Conservation (phyloP, 1,140 invertebrate species). For the Brachionus angularis region DNA sequence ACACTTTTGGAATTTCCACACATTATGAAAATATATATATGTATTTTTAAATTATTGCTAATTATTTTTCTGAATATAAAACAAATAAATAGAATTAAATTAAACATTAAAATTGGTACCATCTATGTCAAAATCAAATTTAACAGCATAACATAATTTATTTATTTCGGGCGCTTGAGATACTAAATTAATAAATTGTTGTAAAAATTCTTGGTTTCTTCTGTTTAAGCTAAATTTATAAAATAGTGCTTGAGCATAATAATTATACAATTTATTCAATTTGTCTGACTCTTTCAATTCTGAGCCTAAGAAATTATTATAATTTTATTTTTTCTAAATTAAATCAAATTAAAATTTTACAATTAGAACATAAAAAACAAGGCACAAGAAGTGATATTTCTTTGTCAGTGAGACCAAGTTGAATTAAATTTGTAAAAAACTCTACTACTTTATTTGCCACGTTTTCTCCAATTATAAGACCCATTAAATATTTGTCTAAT, state of each 20-base stretch:
- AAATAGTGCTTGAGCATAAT: not conserved
- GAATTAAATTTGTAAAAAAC: not conserved
- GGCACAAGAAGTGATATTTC: not conserved
- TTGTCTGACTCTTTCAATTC: not conserved
- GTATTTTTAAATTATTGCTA: too few relatives aligned
- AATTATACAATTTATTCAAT: not conserved
- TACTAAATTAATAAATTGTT: not conserved
- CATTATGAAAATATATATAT: too few relatives aligned
- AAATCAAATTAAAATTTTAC: not conserved
- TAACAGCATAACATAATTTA: too few relatives aligned
- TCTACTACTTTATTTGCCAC: not conserved
- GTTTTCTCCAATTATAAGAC: not conserved
- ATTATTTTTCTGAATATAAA: too few relatives aligned
- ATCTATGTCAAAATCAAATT: too few relatives aligned
- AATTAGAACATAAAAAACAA: not conserved
- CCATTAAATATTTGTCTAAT: not conserved
- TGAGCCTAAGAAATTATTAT: not conserved
- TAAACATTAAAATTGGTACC: too few relatives aligned
- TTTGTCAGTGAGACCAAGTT: not conserved
- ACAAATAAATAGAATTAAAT: too few relatives aligned
- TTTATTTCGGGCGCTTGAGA: too few relatives aligned
- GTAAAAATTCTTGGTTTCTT: not conserved
- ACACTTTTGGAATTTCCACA: too few relatives aligned
- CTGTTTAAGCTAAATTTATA: not conserved
- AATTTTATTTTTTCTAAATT: not conserved